Evolutionary conservation across 2,113 vertebrate genomes (phyloP).

Genomic region (Tachycineta bicolor): DNA sequence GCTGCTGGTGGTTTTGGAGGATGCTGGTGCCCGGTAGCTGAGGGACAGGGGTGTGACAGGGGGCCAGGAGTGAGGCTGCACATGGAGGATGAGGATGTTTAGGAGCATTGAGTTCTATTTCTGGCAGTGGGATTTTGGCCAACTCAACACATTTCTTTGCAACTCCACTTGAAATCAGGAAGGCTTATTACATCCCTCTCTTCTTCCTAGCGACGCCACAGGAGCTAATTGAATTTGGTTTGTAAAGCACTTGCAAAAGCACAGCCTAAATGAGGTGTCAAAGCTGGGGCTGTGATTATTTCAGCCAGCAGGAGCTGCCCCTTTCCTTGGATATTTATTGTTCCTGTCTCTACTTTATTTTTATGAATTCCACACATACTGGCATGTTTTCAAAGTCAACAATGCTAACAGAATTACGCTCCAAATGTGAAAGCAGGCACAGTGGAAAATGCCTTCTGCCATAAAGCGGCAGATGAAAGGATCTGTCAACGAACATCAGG

Average conservation of each 20-base stretch:
- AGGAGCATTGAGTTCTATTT: background rate
- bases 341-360: slow-evolving; percentile 60
- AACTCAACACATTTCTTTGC: slow-evolving; percentile 28
- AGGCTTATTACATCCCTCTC: slow-evolving; percentile 48
- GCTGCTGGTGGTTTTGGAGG: background rate
- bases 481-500: background rate
- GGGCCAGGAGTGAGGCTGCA: background rate
- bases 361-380: slow-evolving; percentile 65
- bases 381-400: slow-evolving; percentile 62
- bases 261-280: slow-evolving; percentile 54
- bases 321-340: slow-evolving; percentile 66
- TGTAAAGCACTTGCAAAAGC: slow-evolving; percentile 68
- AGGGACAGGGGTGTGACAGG: background rate
- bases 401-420: slow-evolving; percentile 34
- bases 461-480: slow-evolving; percentile 46
- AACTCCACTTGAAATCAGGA: slow-evolving; percentile 31
- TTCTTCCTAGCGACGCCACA: slow-evolving; percentile 38
- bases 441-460: slow-evolving; percentile 52
- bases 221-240: slow-evolving; percentile 66
- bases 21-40: rapidly evolving
- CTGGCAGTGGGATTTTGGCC: background rate
- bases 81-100: background rate
- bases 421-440: slow-evolving; percentile 34
- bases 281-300: slow-evolving; percentile 50
- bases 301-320: slow-evolving; percentile 65